These are phyloP conservation scores for Microtus richardsoni DNA, from an alignment of 2,113 vertebrate species.

Conservation along the genomic window DNA sequence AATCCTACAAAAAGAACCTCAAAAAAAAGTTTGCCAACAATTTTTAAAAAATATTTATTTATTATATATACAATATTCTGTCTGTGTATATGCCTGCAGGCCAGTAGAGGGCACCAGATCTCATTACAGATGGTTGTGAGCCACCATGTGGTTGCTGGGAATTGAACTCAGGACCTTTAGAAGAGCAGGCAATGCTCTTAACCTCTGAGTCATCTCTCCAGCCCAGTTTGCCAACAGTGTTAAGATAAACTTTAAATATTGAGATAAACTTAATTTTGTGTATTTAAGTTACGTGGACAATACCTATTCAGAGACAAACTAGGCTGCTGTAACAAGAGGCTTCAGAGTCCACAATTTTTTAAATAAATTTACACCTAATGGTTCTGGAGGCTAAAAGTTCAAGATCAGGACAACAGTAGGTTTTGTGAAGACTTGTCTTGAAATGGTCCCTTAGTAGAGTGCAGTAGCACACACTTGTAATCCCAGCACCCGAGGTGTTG, in stretches of 20 bases:
- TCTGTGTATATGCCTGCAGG: too few species aligned
- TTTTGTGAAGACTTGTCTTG: neutral
- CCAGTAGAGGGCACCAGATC: too few species aligned
- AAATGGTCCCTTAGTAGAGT: neutral
- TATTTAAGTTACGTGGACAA: neutral
- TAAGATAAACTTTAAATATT: neutral
- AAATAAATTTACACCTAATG: neutral
- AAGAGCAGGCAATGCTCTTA: too few species aligned
- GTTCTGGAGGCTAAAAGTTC: neutral
- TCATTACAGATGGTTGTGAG: too few species aligned
- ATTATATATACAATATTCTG: too few species aligned
- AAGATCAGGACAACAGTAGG: neutral
- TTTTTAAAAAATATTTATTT: too few species aligned
- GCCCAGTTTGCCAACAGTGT: neutral
- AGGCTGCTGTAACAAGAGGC: neutral
- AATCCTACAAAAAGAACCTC: neutral
- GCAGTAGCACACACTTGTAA: neutral
- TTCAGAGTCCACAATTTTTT: neutral
- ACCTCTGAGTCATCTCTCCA: too few species aligned
- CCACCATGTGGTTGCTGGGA: too few species aligned
- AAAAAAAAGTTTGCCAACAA: neutral
- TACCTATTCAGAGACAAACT: neutral
- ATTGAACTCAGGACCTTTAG: too few species aligned
- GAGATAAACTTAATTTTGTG: conserved; percentile 25
- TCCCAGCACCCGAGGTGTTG: neutral